Evolutionary conservation across 2,888 invertebrate genomes (phyloP).

Genomic region (Sinotaia quadrata): DNA sequence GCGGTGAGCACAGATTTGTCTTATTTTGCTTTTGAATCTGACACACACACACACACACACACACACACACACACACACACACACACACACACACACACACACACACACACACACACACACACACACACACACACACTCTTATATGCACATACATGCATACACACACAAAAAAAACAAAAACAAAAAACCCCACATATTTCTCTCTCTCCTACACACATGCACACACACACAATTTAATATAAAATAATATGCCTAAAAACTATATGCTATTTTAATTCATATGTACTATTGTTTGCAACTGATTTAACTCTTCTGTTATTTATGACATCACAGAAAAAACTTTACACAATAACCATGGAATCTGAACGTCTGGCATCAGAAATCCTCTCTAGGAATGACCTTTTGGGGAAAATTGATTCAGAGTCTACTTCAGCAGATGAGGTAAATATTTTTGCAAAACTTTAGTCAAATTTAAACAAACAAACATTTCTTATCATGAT

Average conservation of each 20-base stretch:
- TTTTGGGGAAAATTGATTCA: conserved; percentile 65
- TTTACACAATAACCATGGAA: conserved; percentile 67
- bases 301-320: no score
- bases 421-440: conserved; percentile 68
- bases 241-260: no score
- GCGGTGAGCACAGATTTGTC: no score
- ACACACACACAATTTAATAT: not conserved
- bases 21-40: not conserved
- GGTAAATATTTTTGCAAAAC: no score
- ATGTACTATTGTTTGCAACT: no score
- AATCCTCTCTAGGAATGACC: conserved; percentile 66
- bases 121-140: conserved; percentile 6
- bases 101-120: not conserved
- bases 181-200: not conserved
- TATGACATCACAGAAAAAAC: conserved; percentile 67
- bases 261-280: no score
- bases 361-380: conserved; percentile 69
- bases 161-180: not conserved
- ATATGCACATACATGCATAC: not conserved
- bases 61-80: conserved; percentile 1
- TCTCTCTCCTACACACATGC: not conserved
- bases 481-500: no score
- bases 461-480: no score
- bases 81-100: not conserved
- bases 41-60: not conserved